Evolutionary conservation across 2,888 invertebrate species (phyloP), one percentile per base, ranked within the genome.

Genomic region (Cordilura impudica): DNA sequence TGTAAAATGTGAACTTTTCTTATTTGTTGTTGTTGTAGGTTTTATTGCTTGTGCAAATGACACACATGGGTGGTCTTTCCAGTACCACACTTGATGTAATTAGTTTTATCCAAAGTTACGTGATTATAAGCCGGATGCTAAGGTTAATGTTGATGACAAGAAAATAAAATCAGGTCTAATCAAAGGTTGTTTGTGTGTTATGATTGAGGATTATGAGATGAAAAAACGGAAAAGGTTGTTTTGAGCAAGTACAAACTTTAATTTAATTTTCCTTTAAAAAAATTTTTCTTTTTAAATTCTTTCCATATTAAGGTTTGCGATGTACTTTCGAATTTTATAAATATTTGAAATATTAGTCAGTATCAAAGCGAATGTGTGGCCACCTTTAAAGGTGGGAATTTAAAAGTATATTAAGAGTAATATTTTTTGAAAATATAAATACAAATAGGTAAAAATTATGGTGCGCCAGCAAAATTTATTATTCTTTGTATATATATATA

Each of bases 41-140:
- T 35, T 26, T 67, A 23, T 23, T 67, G 56, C 5, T 70, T 35
- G 58, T 72, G 26, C 45, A 83, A 83, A 81, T 81, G 83, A 74
- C 82, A 84, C 84, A 84, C 73, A 73, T 73, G 77, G 76, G 66
- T 70, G 73, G 73, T 63, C 73, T 61, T 69, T 21, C 51, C 66
- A 81, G 70, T 66, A 71, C 66, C 72, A 75, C 73, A 73, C 78
- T 78, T 81, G 58, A 73, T 71, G 76, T 78, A 82, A 82, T 82
- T 82, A 82, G 74, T 82, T 81, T 78, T 82, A 75, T 81, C 78
- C 77, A 74, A 75, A 78, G 80, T 75, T 83, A 81, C 81, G 83
- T 85, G 84, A 84, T 84, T 83, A 81, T 84, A 79, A 72, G 61
- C 79, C 75, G 79, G 67, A 71, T 51, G 35, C 71, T 67, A 75